Conservation (phyloP, 2,888 invertebrate genomes). For the Halictus ligatus region DNA sequence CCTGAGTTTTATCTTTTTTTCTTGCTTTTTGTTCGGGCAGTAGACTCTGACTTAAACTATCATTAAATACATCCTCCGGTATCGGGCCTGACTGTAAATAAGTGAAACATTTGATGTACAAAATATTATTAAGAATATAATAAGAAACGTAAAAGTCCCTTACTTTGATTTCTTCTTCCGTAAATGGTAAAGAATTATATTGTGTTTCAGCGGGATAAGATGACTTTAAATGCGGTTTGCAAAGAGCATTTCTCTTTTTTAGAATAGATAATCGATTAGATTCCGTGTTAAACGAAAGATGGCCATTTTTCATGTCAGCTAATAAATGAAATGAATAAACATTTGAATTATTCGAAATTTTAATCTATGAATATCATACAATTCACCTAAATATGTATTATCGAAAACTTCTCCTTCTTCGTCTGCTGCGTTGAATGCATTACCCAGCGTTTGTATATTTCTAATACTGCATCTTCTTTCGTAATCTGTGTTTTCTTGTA, state of each 20-base stretch:
- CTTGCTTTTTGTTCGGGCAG: conserved; percentile 82
- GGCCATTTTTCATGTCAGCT: conserved; percentile 86
- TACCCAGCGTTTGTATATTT: conserved; percentile 81
- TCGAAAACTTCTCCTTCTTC: conserved; percentile 95
- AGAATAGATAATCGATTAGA: conserved; percentile 88
- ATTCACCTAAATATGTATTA: conserved; percentile 88
- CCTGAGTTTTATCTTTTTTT: conserved; percentile 81
- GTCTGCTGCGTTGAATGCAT: conserved; percentile 87
- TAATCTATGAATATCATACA: conserved; percentile 15
- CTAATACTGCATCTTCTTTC: conserved; percentile 78
- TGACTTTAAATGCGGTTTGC: conserved; percentile 93
- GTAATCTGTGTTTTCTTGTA: conserved; percentile 69
- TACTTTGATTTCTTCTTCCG: conserved; percentile 89
- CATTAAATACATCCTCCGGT: conserved; percentile 79
- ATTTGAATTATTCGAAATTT: conserved; percentile 9
- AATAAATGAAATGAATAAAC: conserved; percentile 38
- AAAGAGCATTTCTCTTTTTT: conserved; percentile 92
- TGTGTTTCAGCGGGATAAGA: conserved; percentile 94
- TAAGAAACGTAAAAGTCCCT: conserved; percentile 13
- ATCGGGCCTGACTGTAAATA: conserved; percentile 75
- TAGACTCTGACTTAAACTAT: conserved; percentile 82
- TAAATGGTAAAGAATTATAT: conserved; percentile 86
- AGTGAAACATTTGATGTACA: not conserved
- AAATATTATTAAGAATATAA: not conserved
- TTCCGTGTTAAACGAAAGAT: conserved; percentile 83